A percentile compares a stretch with the other conserved stretches of the same genome.
phyloP scores from a whole-genome alignment of 2,888 invertebrate species.

The Linnaemya tessellans region DNA sequence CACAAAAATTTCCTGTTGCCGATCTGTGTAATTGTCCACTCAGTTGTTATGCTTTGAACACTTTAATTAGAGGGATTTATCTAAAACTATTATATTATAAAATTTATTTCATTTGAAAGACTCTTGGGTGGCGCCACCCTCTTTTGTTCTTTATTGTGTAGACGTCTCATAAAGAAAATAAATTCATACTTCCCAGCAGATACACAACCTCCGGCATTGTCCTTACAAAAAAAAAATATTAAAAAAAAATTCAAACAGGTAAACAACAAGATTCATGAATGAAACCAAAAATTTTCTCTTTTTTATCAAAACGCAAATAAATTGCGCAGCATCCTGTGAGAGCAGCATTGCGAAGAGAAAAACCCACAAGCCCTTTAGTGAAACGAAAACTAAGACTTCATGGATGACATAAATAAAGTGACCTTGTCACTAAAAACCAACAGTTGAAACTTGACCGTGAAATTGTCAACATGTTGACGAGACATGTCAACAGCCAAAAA shows the following conservation, averaged over 20 bases:
- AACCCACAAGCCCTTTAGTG: neutral
- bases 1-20: too few relatives aligned
- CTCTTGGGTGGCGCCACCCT: neutral
- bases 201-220: neutral
- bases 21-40: too few relatives aligned
- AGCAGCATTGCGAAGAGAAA: neutral
- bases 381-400: slow-evolving; percentile 16
- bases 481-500: neutral
- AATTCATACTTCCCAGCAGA: neutral
- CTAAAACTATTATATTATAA: too few relatives aligned
- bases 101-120: too few relatives aligned
- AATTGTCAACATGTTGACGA: slow-evolving; percentile 60
- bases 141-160: neutral
- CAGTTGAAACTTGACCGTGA: slow-evolving; percentile 69
- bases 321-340: slow-evolving; percentile 67
- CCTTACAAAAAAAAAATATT: neutral
- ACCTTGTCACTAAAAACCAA: slow-evolving; percentile 61
- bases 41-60: too few relatives aligned
- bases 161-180: neutral
- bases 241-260: neutral
- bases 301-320: slow-evolving; percentile 52
- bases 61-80: too few relatives aligned
- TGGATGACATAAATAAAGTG: slow-evolving; percentile 59
- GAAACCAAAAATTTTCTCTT: slow-evolving; percentile 6
- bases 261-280: slow-evolving; percentile 28